These are phyloP conservation scores for Bubalus kerabau DNA, from an alignment of 2,113 vertebrate species.

Conservation along the genomic window DNA sequence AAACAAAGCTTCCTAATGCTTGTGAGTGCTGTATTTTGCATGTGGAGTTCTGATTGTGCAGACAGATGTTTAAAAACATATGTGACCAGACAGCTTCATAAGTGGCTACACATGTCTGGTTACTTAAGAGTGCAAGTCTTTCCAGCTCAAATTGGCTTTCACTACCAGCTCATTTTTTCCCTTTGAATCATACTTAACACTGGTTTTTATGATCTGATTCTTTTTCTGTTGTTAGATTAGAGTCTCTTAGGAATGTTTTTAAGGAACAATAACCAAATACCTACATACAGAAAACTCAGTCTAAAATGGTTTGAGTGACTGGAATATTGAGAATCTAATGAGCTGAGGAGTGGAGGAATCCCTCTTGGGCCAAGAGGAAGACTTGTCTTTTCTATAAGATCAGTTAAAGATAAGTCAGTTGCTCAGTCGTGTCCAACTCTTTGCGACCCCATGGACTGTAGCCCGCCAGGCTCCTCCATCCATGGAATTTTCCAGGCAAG, in stretches of 20 bases:
- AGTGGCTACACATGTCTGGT: constrained; percentile 69
- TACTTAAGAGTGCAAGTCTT: constrained; percentile 51
- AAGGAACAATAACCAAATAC: constrained; percentile 15
- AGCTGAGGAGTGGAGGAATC: background rate
- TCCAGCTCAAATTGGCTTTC: constrained; percentile 60
- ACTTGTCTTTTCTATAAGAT: background rate
- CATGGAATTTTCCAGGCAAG: background rate
- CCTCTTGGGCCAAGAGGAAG: background rate
- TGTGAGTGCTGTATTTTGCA: background rate
- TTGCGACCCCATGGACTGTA: background rate
- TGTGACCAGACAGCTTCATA: constrained; percentile 57
- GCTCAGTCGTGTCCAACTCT: background rate
- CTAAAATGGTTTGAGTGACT: background rate
- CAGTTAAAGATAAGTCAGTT: background rate
- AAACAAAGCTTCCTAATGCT: background rate
- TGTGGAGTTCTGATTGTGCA: constrained; percentile 22
- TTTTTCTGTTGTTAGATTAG: constrained; percentile 44
- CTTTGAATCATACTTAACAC: constrained; percentile 66
- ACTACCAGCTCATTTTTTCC: constrained; percentile 60
- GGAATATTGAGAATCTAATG: background rate
- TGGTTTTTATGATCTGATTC: constrained; percentile 55
- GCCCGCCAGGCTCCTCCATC: background rate
- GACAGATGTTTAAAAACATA: constrained; percentile 58
- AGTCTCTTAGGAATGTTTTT: constrained; percentile 45
- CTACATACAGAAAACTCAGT: background rate